Evolutionary conservation across 2,888 invertebrate species (phyloP), one percentile per base, ranked within the genome.

Genomic region (Mylabris sibirica): DNA sequence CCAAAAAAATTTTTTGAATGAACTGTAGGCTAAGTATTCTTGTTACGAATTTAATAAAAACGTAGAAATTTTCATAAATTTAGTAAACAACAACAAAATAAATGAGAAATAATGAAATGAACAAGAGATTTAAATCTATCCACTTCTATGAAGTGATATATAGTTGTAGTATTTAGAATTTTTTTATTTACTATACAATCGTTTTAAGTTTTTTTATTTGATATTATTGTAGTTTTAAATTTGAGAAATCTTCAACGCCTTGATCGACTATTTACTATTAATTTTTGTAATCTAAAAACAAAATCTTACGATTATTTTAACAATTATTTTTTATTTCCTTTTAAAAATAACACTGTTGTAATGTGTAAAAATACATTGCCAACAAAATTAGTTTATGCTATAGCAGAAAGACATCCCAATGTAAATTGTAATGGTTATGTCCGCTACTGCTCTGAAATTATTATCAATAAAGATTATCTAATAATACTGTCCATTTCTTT

Each of bases 371-470:
- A 65, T 59, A 65, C 63, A 63, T 65, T 41, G 64, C 66, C 64
- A 64, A 62, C 64, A 74, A 72, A 69, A 75, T 79, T 79, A 78
- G 76, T 76, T 78, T 73, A 74, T 76, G 78, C 78, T 79, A 78
- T 79, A 78, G 74, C 78, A 79, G 76, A 74, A 74, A 75, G 76
- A 78, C 75, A 79, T 76, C 78, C 77, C 77, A 76, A 76, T 80
- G 79, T 80, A 80, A 81, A 79, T 81, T 82, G 80, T 81, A 81
- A 80, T 77, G 79, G 80, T 77, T 77, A 81, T 77, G 80, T 80
- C 53, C 80, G 82, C 81, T 82, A 81, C 77, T 81, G 82, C 82
- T 81, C 78, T 78, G 78, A 80, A 79, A 78, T 77, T 80, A 81
- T 79, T 80, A 81, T 79, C 77, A 82, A 80, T 80, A 81, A 80